A percentile compares a stretch with the other conserved stretches of the same genome.
Evolutionary conservation across 2,113 vertebrate species (phyloP).

Genomic region (Amia ocellicauda): DNA sequence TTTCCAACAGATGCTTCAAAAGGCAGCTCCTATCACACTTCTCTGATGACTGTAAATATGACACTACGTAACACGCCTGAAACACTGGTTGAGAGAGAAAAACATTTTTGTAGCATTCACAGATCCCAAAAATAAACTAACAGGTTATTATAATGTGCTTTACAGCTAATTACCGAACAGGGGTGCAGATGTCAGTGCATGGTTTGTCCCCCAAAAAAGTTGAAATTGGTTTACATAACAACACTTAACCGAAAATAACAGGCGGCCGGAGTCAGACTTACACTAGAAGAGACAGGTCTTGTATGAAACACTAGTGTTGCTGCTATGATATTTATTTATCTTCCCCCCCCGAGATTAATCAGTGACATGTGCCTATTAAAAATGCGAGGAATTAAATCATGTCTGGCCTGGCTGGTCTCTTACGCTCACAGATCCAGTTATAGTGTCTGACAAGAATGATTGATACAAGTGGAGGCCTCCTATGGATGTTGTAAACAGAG

Average conservation of each 20-base stretch:
- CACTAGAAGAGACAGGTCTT: constrained; percentile 17
- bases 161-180: constrained; percentile 33
- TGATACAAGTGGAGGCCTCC: constrained; percentile 59
- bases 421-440: constrained; percentile 68
- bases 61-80: background rate
- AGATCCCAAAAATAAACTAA: constrained; percentile 18
- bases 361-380: constrained; percentile 54
- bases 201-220: constrained; percentile 25
- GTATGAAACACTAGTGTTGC: constrained; percentile 52
- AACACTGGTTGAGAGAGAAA: background rate
- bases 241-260: constrained; percentile 8
- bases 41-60: constrained; percentile 2
- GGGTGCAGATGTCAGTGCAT: constrained; percentile 45
- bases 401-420: constrained; percentile 59
- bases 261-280: constrained; percentile 40
- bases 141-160: constrained; percentile 39
- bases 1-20: background rate
- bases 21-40: background rate
- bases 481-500: constrained; percentile 62
- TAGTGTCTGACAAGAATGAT: constrained; percentile 59
- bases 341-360: constrained; percentile 52
- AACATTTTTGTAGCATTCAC: background rate
- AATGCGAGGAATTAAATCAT: constrained; percentile 68
- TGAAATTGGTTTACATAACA: constrained; percentile 30
- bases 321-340: constrained; percentile 44